Evolutionary conservation across 2,797 vertebrate genomes (phyloP).

Genomic region (Syndactyla subalaris): DNA sequence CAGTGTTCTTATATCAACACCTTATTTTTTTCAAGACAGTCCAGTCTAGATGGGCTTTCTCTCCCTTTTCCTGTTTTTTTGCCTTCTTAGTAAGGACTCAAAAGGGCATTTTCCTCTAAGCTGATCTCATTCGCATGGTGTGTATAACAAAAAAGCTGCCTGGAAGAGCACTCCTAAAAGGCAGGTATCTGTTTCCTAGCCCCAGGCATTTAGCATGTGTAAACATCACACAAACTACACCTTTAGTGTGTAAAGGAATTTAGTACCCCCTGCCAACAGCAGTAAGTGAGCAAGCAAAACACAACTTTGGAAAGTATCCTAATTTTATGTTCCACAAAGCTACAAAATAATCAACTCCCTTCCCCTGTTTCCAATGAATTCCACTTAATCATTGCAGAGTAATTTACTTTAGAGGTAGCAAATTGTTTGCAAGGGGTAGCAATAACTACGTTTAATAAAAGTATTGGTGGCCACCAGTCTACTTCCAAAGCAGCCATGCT

Average conservation of each 20-base stretch:
- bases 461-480: not conserved
- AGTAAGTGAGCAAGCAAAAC: not conserved
- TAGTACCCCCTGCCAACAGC: not conserved
- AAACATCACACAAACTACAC: not conserved
- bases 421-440: not conserved
- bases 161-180: not conserved
- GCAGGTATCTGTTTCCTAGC: not conserved
- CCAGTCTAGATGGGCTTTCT: not conserved
- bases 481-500: not conserved
- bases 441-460: not conserved
- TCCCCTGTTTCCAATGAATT: not conserved
- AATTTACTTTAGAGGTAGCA: not conserved
- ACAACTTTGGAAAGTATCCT: not conserved
- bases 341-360: not conserved
- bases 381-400: not conserved
- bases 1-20: not conserved
- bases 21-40: not conserved
- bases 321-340: not conserved
- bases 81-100: not conserved
- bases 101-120: not conserved
- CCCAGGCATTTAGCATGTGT: not conserved
- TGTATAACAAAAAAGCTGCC: not conserved
- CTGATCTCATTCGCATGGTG: not conserved
- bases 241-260: not conserved
- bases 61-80: not conserved